A percentile compares a stretch with the other conserved stretches of the same genome.
Conservation (phyloP, 2,113 vertebrate species). For the Engraulis encrasicolus region DNA sequence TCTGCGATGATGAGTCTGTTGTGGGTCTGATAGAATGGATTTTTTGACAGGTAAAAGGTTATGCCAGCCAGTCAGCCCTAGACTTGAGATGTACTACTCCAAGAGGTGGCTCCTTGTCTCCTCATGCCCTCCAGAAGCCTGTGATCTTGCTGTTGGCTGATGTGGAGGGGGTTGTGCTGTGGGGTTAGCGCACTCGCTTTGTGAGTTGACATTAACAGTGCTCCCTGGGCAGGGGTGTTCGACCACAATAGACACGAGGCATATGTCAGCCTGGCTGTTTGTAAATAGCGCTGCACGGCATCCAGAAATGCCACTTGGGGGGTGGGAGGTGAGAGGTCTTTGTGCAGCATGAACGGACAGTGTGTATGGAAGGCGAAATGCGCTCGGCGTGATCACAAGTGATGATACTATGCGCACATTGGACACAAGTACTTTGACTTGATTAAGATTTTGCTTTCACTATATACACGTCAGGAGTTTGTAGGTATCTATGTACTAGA, state of each 20-base stretch:
- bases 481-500: neutral
- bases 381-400: neutral
- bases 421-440: no score
- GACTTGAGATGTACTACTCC: neutral
- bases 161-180: neutral
- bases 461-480: neutral
- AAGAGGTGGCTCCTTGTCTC: neutral
- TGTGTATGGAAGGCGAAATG: neutral
- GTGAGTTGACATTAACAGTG: neutral
- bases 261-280: slow-evolving; percentile 2
- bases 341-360: neutral
- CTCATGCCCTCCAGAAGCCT: neutral
- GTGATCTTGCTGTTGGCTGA: neutral
- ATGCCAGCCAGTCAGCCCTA: neutral
- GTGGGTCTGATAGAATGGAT: neutral
- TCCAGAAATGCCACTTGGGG: neutral
- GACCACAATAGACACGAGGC: neutral
- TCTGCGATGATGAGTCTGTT: neutral
- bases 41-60: neutral
- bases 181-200: neutral
- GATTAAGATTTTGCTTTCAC: neutral
- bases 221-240: neutral
- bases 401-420: no score
- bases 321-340: neutral
- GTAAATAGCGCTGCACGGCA: neutral